Conservation (phyloP, 2,113 vertebrate species). For the Euleptes europaea region DNA sequence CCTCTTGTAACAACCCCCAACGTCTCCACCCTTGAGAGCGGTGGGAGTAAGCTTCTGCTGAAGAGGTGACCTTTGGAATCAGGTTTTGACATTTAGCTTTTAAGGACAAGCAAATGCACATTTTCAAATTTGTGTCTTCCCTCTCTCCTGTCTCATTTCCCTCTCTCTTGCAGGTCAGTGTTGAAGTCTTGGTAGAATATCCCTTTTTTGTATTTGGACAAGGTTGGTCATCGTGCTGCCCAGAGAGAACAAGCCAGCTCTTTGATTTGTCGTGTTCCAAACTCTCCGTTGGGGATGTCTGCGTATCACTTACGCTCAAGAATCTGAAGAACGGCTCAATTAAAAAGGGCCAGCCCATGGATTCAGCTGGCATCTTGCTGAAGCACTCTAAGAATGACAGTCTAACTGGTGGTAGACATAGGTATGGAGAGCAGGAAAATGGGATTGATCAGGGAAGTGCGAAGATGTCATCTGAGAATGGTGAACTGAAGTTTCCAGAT, state of each 20-base stretch:
- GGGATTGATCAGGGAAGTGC: slow-evolving; percentile 85
- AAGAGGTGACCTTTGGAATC: not conserved
- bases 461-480: slow-evolving; percentile 85
- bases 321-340: slow-evolving; percentile 96
- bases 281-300: slow-evolving; percentile 96
- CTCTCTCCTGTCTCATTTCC: slow-evolving; percentile 33
- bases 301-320: slow-evolving; percentile 97
- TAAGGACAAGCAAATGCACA: accelerated
- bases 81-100: not conserved
- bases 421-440: slow-evolving; percentile 89
- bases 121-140: slow-evolving; percentile 22
- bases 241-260: slow-evolving; percentile 93
- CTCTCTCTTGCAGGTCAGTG: slow-evolving; percentile 86
- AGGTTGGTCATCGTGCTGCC: slow-evolving; percentile 99
- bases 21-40: not conserved
- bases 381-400: slow-evolving; percentile 83
- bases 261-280: slow-evolving; percentile 96
- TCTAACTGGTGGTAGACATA: slow-evolving; percentile 76
- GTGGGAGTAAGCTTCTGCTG: accelerated
- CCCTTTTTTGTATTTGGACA: slow-evolving; percentile 99
- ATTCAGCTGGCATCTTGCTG: slow-evolving; percentile 83
- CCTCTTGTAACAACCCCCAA: not conserved
- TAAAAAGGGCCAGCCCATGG: slow-evolving; percentile 89
- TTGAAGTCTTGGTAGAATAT: slow-evolving; percentile 96
- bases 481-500: slow-evolving; percentile 86